phyloP scores from a whole-genome alignment of 2,888 invertebrate species.

The Amiota communis region DNA sequence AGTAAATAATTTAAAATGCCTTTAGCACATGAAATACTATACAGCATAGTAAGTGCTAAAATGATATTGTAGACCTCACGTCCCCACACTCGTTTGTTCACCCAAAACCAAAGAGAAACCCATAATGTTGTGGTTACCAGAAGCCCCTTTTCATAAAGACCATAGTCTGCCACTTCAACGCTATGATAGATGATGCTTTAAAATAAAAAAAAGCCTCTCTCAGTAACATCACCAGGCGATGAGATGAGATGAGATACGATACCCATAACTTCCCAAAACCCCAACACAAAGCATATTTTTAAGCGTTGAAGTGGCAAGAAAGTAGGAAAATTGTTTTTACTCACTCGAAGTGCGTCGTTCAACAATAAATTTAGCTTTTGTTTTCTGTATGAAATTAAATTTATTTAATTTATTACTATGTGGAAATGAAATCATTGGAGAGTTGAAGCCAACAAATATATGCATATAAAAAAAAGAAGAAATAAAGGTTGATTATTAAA shows the following conservation, averaged over 20 bases:
- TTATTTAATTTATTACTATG: slow-evolving; percentile 58
- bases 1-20: slow-evolving; percentile 54
- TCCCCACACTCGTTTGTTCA: neutral
- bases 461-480: no score
- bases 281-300: slow-evolving; percentile 16
- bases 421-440: neutral
- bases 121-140: slow-evolving; percentile 3
- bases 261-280: no score
- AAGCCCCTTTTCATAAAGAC: neutral
- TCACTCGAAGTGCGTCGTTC: neutral
- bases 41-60: slow-evolving; percentile 34
- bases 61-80: neutral
- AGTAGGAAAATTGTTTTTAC: neutral
- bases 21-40: slow-evolving; percentile 30
- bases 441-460: no score
- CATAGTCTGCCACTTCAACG: slow-evolving; percentile 34
- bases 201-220: slow-evolving; percentile 30
- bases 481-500: no score
- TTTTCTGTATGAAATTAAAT: slow-evolving; percentile 45
- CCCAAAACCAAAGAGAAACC: neutral
- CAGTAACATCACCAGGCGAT: slow-evolving; percentile 38
- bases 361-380: slow-evolving; percentile 15
- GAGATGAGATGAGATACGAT: slow-evolving; percentile 6
- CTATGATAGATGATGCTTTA: slow-evolving; percentile 22
- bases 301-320: slow-evolving; percentile 36